Base-by-base conservation (phyloP, 2,888 invertebrate species). In the Tridacna crocea region DNA sequence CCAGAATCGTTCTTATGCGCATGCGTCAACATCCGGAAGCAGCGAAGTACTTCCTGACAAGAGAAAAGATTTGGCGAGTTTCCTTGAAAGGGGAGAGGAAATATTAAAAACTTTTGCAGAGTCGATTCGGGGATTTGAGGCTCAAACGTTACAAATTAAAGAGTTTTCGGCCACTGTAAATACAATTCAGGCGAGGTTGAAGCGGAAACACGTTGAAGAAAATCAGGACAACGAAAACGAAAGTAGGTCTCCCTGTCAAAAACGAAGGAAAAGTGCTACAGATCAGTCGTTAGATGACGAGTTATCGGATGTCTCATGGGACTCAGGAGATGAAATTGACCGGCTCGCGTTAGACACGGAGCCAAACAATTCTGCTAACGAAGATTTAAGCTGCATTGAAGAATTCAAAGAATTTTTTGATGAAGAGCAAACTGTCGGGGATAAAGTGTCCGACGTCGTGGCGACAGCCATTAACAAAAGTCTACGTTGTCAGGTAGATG, bases 51-150 rank as follows among this genome's bases (percentile, higher is more conserved):
- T n/a, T n/a, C n/a, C n/a, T n/a, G n/a, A n/a, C n/a, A n/a, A n/a
- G n/a, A n/a, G n/a, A 55, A 51, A 51, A 17, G 51, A 51, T 13
- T 51, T 66, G 66, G 66, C 24, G 8, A 26, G 17, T 24, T 72
- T 72, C 48, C 12, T 72, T 13, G 24, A 72, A n/a, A 13, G 46
- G 8, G 72, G 48, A 6, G 72, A 72, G 36, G 72, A 72, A 47
- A 72, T 72, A 13, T n/a, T 72, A n/a, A 24, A 47, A 12, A 72
- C 72, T 13, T 72, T 72, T 22, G 10, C 72, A 15, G 4, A 13
- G 48, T 47, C 72, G n/a, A 72, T 72, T n/a, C 46, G 48, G 19
- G 15, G 13, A 4, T 72, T 72, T 72, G 72, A 72, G 19, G 46
- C 72, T 13, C 72, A 72, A 12, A 13, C 72, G 8, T 19, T 47